A percentile compares a stretch with the other conserved stretches of the same genome.
Conservation (phyloP, 1,140 invertebrate genomes). For the Metopolophium dirhodum region DNA sequence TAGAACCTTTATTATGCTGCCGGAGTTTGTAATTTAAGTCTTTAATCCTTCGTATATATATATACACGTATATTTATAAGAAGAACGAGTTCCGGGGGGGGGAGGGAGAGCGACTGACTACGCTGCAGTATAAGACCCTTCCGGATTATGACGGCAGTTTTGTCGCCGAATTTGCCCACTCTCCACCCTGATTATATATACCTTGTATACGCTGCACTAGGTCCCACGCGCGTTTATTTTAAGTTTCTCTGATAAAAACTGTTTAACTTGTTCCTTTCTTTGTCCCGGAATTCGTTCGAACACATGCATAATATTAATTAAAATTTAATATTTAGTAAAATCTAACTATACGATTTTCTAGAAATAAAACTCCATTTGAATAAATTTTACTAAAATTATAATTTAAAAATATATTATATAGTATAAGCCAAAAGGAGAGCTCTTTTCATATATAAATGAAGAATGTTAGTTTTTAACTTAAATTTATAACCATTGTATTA, state of each 20-base stretch:
- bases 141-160: slow-evolving; percentile 55
- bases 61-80: slow-evolving; percentile 38
- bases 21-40: slow-evolving; percentile 55
- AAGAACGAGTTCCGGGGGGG: not conserved
- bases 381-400: not conserved
- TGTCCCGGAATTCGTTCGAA: not conserved
- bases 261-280: not conserved
- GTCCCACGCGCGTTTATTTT: slow-evolving; percentile 43
- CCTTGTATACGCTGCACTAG: not conserved
- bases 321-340: not conserved
- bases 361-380: not conserved
- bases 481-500: not conserved
- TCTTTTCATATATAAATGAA: not conserved
- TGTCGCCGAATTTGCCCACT: slow-evolving; percentile 35
- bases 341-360: not conserved
- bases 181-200: not conserved
- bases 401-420: not conserved
- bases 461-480: not conserved
- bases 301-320: not conserved
- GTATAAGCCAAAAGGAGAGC: too few species aligned
- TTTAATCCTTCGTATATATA: slow-evolving; percentile 46
- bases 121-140: slow-evolving; percentile 29
- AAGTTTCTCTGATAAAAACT: slow-evolving; percentile 32
- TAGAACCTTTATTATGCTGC: slow-evolving; percentile 56
- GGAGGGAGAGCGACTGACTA: not conserved